Conservation (phyloP, 1,140 invertebrate genomes). For the Planococcus citri region DNA sequence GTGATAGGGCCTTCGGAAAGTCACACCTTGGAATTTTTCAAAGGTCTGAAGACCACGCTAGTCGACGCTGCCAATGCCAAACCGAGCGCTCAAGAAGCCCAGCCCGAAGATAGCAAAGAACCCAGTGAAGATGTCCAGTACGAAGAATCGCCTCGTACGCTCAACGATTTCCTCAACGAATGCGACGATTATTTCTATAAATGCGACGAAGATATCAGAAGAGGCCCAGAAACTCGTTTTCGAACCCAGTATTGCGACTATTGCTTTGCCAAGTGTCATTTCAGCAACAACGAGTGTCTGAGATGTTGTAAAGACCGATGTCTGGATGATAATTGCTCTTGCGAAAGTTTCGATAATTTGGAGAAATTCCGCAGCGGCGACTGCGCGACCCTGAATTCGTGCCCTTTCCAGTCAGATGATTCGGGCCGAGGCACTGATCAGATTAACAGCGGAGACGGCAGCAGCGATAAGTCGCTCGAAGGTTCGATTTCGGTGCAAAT, state of each 20-base stretch:
- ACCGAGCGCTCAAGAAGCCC: background rate
- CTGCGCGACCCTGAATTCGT: slow-evolving; percentile 1
- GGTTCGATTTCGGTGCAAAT: slow-evolving; percentile 24
- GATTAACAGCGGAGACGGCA: slow-evolving; percentile 24
- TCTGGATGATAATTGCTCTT: background rate
- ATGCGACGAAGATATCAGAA: background rate
- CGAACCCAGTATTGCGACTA: background rate
- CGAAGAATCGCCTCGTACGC: background rate
- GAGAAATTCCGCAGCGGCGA: slow-evolving; percentile 7
- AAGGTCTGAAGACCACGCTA: slow-evolving; percentile 37
- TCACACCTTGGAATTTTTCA: slow-evolving; percentile 40
- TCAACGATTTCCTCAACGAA: slow-evolving; percentile 9
- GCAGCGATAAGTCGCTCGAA: slow-evolving; percentile 14
- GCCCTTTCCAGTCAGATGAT: slow-evolving; percentile 32
- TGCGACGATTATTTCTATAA: slow-evolving; percentile 9
- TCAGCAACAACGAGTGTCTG: background rate
- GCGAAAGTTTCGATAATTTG: slow-evolving; percentile 10
- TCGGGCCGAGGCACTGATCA: slow-evolving; percentile 24
- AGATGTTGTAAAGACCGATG: background rate
- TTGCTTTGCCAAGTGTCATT: slow-evolving; percentile 3
- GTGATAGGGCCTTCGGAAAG: slow-evolving; percentile 43
- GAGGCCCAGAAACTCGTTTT: background rate
- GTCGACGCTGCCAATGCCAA: slow-evolving; percentile 26
- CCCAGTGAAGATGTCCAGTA: background rate
- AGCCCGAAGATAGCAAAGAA: too few relatives aligned